A percentile compares a stretch with the other conserved stretches of the same genome.
These are phyloP conservation scores for Podarcis raffonei DNA, from an alignment of 2,113 vertebrate species.

Conservation along the genomic window DNA sequence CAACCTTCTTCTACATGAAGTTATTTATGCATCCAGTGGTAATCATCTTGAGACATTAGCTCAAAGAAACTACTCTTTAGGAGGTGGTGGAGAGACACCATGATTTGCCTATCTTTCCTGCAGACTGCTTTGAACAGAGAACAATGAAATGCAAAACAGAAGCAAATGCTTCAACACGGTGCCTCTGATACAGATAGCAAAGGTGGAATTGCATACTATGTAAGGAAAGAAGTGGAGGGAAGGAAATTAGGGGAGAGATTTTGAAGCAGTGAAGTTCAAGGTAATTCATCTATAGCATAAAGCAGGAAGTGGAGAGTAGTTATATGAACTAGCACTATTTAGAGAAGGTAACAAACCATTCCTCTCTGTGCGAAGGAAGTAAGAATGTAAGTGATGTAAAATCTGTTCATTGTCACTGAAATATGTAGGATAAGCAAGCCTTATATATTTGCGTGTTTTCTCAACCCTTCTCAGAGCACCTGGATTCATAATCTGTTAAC, in stretches of 20 bases:
- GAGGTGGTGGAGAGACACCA: slow-evolving; percentile 5
- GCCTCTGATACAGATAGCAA: slow-evolving; percentile 27
- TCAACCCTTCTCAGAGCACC: not conserved
- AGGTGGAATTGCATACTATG: not conserved
- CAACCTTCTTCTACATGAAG: not conserved
- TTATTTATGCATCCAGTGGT: not conserved
- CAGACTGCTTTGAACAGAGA: slow-evolving; percentile 42
- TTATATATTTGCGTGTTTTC: slow-evolving; percentile 8
- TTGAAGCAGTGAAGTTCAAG: not conserved
- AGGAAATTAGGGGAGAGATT: slow-evolving; percentile 38
- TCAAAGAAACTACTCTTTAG: not conserved
- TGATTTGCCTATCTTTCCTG: slow-evolving; percentile 26
- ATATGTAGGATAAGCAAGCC: slow-evolving; percentile 9
- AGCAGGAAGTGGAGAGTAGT: not conserved
- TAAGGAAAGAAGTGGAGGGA: slow-evolving; percentile 8
- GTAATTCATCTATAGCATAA: not conserved
- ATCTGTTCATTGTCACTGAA: not conserved
- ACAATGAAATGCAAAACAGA: slow-evolving; percentile 52
- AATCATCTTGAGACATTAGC: not conserved
- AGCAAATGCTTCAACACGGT: not conserved
- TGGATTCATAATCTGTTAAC: not conserved
- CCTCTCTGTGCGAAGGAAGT: not conserved
- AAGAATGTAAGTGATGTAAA: slow-evolving; percentile 17
- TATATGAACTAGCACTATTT: not conserved
- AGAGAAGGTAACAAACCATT: not conserved